Evolutionary conservation across 2,888 invertebrate genomes (phyloP), one percentile per base, ranked within the genome.

Genomic region (Pyralis farinalis): DNA sequence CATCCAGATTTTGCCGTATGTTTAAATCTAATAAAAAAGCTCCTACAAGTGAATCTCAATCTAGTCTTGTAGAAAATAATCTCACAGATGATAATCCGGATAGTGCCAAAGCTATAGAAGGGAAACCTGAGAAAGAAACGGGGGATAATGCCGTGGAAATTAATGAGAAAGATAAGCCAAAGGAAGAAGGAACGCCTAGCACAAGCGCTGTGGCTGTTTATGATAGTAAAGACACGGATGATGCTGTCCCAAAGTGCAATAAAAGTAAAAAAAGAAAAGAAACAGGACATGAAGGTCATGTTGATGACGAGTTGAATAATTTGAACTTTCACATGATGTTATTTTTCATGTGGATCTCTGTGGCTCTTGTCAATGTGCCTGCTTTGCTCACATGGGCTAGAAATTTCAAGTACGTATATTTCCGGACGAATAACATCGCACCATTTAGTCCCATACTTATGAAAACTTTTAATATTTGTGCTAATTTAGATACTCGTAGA

Each of bases 331-430:
- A 96, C 64, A 90, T 95, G 61, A 91, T 93, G 44, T 69, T 95
- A 57, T 93, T 96, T 56, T 79, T 94, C 37, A 65, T 96, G 53
- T 93, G 94, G 91, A 65, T 92, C 38, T 68, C 92, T 9, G 88
- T 93, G 21, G 90, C 94, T 0, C 48, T 92, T n/a, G 78, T 95
- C 28, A 94, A 94, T 74, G 53, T 94, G 7, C 96, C 96, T 0
- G 91, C 93, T 30, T 90, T 94, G 9, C 70, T 96, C 30, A 94
- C 95, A 3, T 96, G 96, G 96, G 94, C 95, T 0, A 93, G 93
- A 63, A 95, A 94, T 83, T 94, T 93, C 58, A 92, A 92, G 95
- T 95, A 88, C 90, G 89, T 85, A n/a, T n/a, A n/a, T n/a, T n/a
- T n/a, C n/a, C n/a, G n/a, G n/a, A n/a, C n/a, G n/a, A n/a, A n/a